Percentiles rank a stretch among this genome's conserved stretches.
phyloP scores from a whole-genome alignment of 2,888 invertebrate species.

The Autographa pulchrina region DNA sequence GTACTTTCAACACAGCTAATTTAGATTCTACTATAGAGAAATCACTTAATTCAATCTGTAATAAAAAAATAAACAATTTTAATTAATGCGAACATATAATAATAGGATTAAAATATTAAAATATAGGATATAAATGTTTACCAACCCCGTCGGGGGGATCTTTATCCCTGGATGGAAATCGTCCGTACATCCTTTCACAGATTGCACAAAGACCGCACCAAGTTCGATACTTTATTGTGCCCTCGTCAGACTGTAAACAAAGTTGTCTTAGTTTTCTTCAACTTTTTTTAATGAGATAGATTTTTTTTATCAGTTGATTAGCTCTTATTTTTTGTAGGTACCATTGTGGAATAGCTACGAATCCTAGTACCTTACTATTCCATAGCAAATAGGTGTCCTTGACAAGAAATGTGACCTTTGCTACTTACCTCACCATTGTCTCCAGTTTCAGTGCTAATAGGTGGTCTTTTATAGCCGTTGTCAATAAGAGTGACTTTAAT shows the following conservation, averaged over 20 bases:
- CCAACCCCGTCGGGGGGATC: slow-evolving; percentile 93
- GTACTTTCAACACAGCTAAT: slow-evolving; percentile 85
- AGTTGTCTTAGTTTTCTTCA: not conserved
- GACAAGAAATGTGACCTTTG: not conserved
- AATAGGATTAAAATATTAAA: too few relatives aligned
- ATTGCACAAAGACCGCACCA: slow-evolving; percentile 95
- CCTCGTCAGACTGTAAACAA: slow-evolving; percentile 74
- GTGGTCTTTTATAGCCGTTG: slow-evolving; percentile 61
- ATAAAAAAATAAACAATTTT: slow-evolving; percentile 49
- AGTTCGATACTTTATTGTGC: slow-evolving; percentile 91
- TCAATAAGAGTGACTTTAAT: slow-evolving; percentile 79
- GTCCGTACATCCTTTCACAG: slow-evolving; percentile 92
- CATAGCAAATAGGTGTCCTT: too few relatives aligned
- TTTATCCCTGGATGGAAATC: slow-evolving; percentile 87
- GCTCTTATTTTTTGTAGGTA: too few relatives aligned
- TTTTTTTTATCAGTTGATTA: too few relatives aligned
- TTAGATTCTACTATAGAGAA: slow-evolving; percentile 91
- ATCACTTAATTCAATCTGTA: slow-evolving; percentile 92
- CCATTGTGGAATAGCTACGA: too few relatives aligned
- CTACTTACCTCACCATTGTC: slow-evolving; percentile 70
- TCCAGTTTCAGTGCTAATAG: slow-evolving; percentile 58
- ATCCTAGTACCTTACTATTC: too few relatives aligned
- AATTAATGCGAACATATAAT: too few relatives aligned
- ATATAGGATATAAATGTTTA: not conserved
- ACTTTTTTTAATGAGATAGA: not conserved